phyloP scores from a whole-genome alignment of 2,113 vertebrate genomes.

The Xiphophorus maculatus region DNA sequence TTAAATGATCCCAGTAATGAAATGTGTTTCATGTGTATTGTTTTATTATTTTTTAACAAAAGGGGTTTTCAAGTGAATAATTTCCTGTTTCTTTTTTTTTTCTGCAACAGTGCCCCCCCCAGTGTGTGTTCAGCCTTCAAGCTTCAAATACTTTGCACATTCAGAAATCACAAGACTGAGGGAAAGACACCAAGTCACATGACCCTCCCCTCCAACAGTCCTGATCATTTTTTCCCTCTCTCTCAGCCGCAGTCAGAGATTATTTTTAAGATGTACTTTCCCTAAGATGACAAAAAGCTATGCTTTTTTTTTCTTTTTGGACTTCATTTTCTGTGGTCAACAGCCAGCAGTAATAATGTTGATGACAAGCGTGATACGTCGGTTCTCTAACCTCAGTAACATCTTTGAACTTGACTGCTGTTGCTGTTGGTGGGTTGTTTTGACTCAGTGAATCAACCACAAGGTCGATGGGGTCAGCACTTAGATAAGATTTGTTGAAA shows the following conservation, averaged over 20 bases:
- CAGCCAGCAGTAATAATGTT: conserved; percentile 17
- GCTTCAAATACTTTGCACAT: conserved; percentile 51
- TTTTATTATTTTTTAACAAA: background rate
- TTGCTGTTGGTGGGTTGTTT: conserved; percentile 28
- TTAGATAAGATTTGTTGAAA: conserved; percentile 4
- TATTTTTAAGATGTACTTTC: background rate
- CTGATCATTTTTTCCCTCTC: conserved; percentile 45
- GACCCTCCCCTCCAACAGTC: conserved; percentile 41
- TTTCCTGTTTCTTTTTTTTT: background rate
- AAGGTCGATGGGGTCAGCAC: background rate
- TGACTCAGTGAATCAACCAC: conserved; percentile 17
- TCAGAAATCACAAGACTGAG: conserved; percentile 76
- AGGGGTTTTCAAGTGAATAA: background rate
- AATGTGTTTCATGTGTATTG: background rate
- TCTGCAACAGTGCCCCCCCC: background rate
- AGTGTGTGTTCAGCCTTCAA: conserved; percentile 21
- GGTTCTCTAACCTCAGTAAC: conserved; percentile 12
- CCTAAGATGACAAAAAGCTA: conserved; percentile 4
- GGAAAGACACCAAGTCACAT: conserved; percentile 71
- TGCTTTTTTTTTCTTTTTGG: background rate
- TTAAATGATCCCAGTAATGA: background rate
- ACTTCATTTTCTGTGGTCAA: conserved; percentile 6
- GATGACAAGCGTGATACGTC: conserved; percentile 8
- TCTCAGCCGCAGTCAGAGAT: conserved; percentile 8
- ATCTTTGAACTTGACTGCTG: conserved; percentile 28